Evolutionary conservation across 1,140 invertebrate species (phyloP), one percentile per base, ranked within the genome.

Genomic region (Phymastichus coffea): DNA sequence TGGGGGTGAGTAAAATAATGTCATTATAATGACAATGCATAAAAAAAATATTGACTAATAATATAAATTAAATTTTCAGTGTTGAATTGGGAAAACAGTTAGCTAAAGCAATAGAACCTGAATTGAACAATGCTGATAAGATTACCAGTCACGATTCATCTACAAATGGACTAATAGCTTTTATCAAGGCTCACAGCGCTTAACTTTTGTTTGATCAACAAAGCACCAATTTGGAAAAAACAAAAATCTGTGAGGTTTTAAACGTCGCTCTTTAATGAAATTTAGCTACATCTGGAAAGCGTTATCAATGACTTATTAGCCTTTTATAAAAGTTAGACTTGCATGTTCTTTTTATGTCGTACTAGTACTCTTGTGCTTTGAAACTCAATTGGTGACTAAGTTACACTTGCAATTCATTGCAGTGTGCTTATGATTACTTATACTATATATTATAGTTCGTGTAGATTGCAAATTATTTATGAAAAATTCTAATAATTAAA

Each of bases 51-150:
- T 49, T 2, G 49, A 12, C 55, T 43, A 23, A 51, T 40, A 22
- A 54, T 37, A 28, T 28, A 48, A 60, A 48, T 53, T 40, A 35
- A 63, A 35, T 68, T 70, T 68, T 70, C 60, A 91, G 90, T 43
- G 97, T 99, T 58, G 98, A 99, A 80, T 84, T 99, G 43, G 98
- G 97, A 20, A 99, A 99, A 80, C 94, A 98, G 74, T 81, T 99
- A 66, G 98, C 98, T 10, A 99, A 99, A 81, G 90, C 89, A 12
- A 98, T 99, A 63, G 94, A 97, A 74, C 92, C 93, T 0, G 97
- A 99, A 80, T 81, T 99, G 20, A 82, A 86, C 60, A 86, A 86
- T 57, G 76, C 81, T 57, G 82, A 83, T 46, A 72, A 78, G 33
- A 77, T 85, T 22, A 81, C 82, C 12, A 81, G 74, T 47, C 92